Evolutionary conservation across 2,797 vertebrate genomes (phyloP).

Genomic region (Eupleurogrammus muticus): DNA sequence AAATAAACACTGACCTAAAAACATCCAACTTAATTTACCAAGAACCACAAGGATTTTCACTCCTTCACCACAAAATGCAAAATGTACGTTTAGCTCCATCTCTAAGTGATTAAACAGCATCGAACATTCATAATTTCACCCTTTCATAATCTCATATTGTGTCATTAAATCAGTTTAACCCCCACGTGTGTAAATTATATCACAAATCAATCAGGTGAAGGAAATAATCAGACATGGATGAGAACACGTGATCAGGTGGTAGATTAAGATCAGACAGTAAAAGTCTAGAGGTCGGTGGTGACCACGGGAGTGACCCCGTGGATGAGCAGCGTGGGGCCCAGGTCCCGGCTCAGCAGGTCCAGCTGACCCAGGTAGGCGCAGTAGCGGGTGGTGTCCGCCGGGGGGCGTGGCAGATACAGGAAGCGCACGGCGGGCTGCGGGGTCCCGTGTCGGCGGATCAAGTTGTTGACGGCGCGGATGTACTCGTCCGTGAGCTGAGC

Average conservation of each 20-base stretch:
- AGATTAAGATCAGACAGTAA: background rate
- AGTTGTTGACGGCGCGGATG: conserved; percentile 85
- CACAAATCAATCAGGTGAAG: background rate
- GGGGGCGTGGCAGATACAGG: conserved; percentile 89
- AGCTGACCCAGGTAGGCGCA: conserved; percentile 86
- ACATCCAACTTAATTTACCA: background rate
- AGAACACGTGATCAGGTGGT: background rate
- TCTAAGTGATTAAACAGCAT: background rate
- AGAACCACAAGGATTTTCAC: background rate
- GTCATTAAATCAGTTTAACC: background rate
- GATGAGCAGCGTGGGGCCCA: conserved; percentile 90
- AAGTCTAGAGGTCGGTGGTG: conserved; percentile 86
- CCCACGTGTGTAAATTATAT: background rate
- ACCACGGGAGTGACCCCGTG: conserved; percentile 90
- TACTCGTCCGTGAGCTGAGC: conserved; percentile 88
- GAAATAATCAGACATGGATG: background rate
- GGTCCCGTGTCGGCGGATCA: conserved; percentile 77
- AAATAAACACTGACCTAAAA: background rate
- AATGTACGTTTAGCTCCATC: background rate
- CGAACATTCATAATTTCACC: background rate
- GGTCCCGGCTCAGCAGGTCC: conserved; percentile 85
- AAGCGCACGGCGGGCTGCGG: conserved; percentile 86
- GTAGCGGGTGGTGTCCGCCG: conserved; percentile 85
- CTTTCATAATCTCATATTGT: background rate
- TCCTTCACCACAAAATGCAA: conserved; percentile 1